Percentiles rank a stretch among this genome's conserved stretches.
Conservation (phyloP, 2,888 invertebrate species). For the Oxycera nigricornis region DNA sequence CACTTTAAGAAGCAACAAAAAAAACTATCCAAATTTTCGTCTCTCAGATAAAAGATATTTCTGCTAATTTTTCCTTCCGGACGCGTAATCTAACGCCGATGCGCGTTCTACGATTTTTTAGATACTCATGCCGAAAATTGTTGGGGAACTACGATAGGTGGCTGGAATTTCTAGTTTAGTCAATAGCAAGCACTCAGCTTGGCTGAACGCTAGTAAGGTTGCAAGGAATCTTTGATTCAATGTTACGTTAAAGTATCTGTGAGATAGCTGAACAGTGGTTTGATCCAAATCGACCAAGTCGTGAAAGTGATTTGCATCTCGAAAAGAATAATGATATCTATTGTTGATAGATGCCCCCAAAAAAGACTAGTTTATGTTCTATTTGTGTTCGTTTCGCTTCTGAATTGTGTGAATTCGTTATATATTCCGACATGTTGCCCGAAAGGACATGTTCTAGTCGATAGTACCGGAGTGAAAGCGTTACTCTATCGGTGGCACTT, state of each 20-base stretch:
- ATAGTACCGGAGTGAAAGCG: constrained; percentile 14
- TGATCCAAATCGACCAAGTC: too few species aligned
- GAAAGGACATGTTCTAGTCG: constrained; percentile 35
- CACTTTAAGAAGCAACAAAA: too few species aligned
- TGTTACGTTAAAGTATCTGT: too few species aligned
- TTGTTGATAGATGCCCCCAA: background rate
- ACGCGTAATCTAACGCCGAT: too few species aligned
- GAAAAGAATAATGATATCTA: background rate
- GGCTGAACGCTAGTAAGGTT: background rate
- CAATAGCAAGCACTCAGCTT: background rate
- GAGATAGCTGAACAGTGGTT: background rate
- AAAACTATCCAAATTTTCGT: too few species aligned
- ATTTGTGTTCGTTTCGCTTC: background rate
- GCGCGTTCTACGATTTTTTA: background rate
- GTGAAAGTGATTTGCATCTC: background rate
- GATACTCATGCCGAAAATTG: too few species aligned
- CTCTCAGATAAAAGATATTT: background rate
- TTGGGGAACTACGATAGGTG: too few species aligned
- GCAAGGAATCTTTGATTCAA: background rate
- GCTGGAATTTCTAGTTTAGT: constrained; percentile 16
- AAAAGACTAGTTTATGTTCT: background rate
- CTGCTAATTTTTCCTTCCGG: background rate
- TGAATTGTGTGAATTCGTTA: background rate
- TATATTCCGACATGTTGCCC: constrained; percentile 42
- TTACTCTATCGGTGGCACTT: constrained; percentile 17